Percentiles rank a stretch among this genome's conserved stretches.
phyloP scores from a whole-genome alignment of 2,888 invertebrate species.

The Perizoma flavofasciatum region DNA sequence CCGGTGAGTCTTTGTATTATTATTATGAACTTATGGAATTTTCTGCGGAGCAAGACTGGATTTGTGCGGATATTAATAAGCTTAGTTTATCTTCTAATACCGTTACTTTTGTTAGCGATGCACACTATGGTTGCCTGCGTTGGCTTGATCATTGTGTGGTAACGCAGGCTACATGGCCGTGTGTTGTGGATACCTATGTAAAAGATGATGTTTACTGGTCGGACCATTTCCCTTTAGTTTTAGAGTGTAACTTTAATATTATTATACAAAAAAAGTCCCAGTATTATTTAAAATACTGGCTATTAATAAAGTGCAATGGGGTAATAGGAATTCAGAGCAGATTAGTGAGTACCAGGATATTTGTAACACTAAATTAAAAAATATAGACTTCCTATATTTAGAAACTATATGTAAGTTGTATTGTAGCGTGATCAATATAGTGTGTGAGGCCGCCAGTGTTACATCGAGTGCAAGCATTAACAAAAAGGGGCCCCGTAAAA shows the following conservation, averaged over 20 bases:
- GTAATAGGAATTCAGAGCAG: constrained; percentile 7
- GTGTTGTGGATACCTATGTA: constrained; percentile 13
- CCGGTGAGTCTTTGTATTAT: neutral
- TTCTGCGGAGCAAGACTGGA: constrained; percentile 10
- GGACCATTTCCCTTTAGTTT: constrained; percentile 27
- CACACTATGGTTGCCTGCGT: constrained; percentile 4
- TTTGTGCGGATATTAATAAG: constrained; percentile 3
- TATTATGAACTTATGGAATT: constrained; percentile 6
- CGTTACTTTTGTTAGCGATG: constrained; percentile 13
- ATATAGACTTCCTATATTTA: constrained; percentile 28
- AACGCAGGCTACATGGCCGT: constrained; percentile 10
- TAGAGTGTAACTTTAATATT: constrained; percentile 11
- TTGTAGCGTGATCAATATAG: constrained; percentile 22
- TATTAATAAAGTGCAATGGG: constrained; percentile 15
- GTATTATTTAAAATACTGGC: constrained; percentile 2
- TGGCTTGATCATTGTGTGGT: constrained; percentile 27
- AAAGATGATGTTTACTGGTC: constrained; percentile 28
- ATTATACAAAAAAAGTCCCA: neutral
- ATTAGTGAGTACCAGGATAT: constrained; percentile 3
- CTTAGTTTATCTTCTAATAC: constrained; percentile 4
- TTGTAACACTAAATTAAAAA: constrained; percentile 5
- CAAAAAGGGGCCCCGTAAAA: neutral
- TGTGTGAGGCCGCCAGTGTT: constrained; percentile 16
- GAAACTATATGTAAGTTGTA: constrained; percentile 30
- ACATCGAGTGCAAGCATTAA: neutral